Base-by-base conservation (phyloP, 2,797 vertebrate species). In the Cichlasoma orientale region DNA sequence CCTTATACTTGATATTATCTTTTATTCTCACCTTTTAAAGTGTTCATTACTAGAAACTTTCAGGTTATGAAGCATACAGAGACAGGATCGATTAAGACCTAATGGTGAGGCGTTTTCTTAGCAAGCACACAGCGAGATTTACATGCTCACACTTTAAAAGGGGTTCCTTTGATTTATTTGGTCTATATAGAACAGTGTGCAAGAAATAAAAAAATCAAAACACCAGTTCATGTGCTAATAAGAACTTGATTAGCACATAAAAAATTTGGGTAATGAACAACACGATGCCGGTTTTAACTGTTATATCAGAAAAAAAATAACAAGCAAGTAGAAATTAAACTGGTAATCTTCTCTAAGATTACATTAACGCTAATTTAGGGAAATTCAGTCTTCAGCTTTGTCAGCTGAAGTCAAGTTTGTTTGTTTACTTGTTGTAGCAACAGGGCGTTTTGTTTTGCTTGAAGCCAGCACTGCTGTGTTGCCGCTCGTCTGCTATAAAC, bases 121-220 rank as follows among this genome's bases (percentile, higher is more conserved):
- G 36, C 18, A 41, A 16, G 36, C 36, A 23, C 57, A 16, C n/a
- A 61, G n/a, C 41, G 38, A 61, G 7, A 33, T 7, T 33, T 38
- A 16, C 0, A 0, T 0, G 58, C 0, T 23, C 7, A 23, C 41
- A 21, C 23, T 61, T 38, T 9, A 23, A 61, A 23, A 38, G 0
- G 19, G 2, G 7, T 61, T 61, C n/a, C 23, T 23, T 38, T 8
- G 2, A 61, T 9, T 23, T 41, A 1, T 61, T 61, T 16, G 8
- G 8, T 59, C 36, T 38, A 21, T 33, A 59, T 38, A 59, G 33
- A 36, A 36, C 4, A 41, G 38, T 41, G 4, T 41, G 38, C 10
- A 41, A 12, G 10, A 41, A 41, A 12, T 12, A 36, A 36, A 36
- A 36, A n/a, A n/a, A n/a, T n/a, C n/a, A n/a, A n/a, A n/a, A n/a